Conservation (phyloP, 2,888 invertebrate species). For the Girardia tigrina region DNA sequence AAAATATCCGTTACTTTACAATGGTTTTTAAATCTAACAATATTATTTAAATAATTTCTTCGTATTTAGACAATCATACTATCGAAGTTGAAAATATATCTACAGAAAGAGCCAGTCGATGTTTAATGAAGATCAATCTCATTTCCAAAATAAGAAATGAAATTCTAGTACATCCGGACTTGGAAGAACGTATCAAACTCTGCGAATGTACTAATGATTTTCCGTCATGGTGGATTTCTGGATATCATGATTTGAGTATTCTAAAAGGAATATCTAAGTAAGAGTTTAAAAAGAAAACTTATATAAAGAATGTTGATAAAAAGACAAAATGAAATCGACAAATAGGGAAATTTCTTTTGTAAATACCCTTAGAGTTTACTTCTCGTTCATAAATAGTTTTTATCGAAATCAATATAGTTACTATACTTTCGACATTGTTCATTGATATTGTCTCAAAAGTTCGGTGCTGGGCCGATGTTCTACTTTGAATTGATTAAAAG, state of each 20-base stretch:
- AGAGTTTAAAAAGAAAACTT: too few species aligned
- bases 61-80: background rate
- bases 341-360: too few species aligned
- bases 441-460: too few species aligned
- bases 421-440: too few species aligned
- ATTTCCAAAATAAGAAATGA: slow-evolving; percentile 80
- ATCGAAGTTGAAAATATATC: slow-evolving; percentile 67
- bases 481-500: too few species aligned
- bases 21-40: background rate
- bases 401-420: too few species aligned
- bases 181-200: slow-evolving; percentile 70
- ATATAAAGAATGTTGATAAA: too few species aligned
- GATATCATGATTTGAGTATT: slow-evolving; percentile 80
- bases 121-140: slow-evolving; percentile 79
- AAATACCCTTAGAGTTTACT: too few species aligned
- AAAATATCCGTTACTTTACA: background rate
- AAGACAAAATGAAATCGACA: too few species aligned
- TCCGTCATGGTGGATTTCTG: slow-evolving; percentile 91
- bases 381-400: too few species aligned
- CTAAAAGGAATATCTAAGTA: slow-evolving; percentile 78
- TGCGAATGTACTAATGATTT: slow-evolving; percentile 80
- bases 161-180: slow-evolving; percentile 68
- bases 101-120: slow-evolving; percentile 77
- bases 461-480: too few species aligned
- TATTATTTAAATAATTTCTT: background rate